A percentile compares a stretch with the other conserved stretches of the same genome.
These are phyloP conservation scores for Acropora tenuis DNA, from an alignment of 64 coral and sea anemone genomes.

Conservation along the genomic window DNA sequence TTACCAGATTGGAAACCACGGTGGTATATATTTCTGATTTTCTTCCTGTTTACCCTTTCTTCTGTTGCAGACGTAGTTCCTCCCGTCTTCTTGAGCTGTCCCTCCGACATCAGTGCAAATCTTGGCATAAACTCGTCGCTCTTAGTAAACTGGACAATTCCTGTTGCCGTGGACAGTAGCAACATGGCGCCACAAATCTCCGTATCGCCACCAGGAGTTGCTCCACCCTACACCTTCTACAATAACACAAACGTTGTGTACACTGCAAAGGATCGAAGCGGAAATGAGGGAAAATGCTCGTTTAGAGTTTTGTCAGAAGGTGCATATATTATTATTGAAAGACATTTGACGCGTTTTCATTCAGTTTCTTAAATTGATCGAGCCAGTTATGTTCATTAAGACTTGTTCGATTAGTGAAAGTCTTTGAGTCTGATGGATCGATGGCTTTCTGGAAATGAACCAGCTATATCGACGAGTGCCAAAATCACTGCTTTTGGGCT, in stretches of 20 bases:
- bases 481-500: not conserved
- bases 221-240: slow-evolving; percentile 43
- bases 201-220: slow-evolving; percentile 22
- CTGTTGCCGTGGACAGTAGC: slow-evolving; percentile 55
- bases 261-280: slow-evolving; percentile 65
- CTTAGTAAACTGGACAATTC: slow-evolving; percentile 66
- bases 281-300: slow-evolving; percentile 53
- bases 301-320: slow-evolving; percentile 67
- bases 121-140: slow-evolving; percentile 17
- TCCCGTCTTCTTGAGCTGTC: slow-evolving; percentile 59
- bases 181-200: not conserved
- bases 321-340: not conserved
- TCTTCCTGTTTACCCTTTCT: not conserved
- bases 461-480: not conserved
- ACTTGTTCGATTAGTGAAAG: no score
- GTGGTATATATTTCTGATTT: not conserved
- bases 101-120: slow-evolving; percentile 58
- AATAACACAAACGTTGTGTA: slow-evolving; percentile 14
- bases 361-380: not conserved
- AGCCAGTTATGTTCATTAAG: not conserved
- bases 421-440: not conserved
- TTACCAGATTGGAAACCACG: not conserved
- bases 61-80: slow-evolving; percentile 51
- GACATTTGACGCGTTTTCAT: not conserved
- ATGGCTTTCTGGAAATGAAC: not conserved